Evolutionary conservation across 23 tunicate species (phyloP).

Genomic region (Trididemnum nubilum): DNA sequence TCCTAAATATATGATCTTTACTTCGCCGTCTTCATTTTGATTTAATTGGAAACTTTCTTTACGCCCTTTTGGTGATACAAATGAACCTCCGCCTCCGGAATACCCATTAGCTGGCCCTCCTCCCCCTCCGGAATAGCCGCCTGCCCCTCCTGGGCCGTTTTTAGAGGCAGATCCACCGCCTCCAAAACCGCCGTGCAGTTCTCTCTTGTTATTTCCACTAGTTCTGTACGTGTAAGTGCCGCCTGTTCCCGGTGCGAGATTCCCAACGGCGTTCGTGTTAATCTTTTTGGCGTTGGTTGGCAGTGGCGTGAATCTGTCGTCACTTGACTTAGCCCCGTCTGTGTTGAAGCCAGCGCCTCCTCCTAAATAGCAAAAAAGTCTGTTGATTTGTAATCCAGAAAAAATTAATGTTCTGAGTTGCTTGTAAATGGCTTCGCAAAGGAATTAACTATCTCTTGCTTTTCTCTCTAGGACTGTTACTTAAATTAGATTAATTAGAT

Average conservation of each 20-base stretch:
- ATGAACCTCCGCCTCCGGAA: slow-evolving; percentile 98
- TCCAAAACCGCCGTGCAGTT: slow-evolving; percentile 84
- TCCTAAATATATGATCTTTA: slow-evolving; percentile 68
- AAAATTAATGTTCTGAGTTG: too few relatives aligned
- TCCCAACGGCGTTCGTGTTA: slow-evolving; percentile 36
- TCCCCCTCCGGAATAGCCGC: slow-evolving; percentile 99
- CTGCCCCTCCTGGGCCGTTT: slow-evolving; percentile 94
- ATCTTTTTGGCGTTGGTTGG: slow-evolving; percentile 77
- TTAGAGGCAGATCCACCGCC: slow-evolving; percentile 97
- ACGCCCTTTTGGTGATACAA: slow-evolving; percentile 29
- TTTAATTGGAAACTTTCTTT: slow-evolving; percentile 41
- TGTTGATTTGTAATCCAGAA: too few relatives aligned
- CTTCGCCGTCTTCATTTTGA: slow-evolving; percentile 67
- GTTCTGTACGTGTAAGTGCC: slow-evolving; percentile 56
- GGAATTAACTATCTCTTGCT: too few relatives aligned
- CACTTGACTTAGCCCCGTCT: slow-evolving; percentile 68
- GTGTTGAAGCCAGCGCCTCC: slow-evolving; percentile 86
- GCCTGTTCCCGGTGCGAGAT: slow-evolving; percentile 51
- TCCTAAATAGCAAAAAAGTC: too few relatives aligned
- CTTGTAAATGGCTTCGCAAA: too few relatives aligned
- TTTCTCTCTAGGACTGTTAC: too few relatives aligned
- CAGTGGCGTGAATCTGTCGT: slow-evolving; percentile 60
- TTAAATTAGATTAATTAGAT: too few relatives aligned
- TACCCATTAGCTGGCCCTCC: slow-evolving; percentile 85
- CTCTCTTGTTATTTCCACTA: background rate